phyloP scores from a whole-genome alignment of 1,140 invertebrate genomes.

The Drosophila sturtevanti region DNA sequence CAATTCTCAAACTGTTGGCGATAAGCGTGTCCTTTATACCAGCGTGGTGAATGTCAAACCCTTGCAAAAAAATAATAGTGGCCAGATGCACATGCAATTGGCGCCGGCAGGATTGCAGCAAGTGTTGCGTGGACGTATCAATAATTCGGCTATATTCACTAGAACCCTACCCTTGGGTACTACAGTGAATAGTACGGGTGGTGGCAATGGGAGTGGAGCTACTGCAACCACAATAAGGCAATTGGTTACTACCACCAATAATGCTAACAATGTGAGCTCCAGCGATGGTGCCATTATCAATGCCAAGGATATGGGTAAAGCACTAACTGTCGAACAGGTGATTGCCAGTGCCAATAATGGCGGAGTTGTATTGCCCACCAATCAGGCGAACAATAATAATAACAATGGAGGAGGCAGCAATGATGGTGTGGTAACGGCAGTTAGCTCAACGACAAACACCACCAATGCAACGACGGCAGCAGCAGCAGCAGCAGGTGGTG shows the following conservation, averaged over 20 bases:
- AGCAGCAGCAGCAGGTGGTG: conserved; percentile 17
- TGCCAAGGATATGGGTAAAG: conserved; percentile 63
- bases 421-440: conserved; percentile 19
- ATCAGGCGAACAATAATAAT: conserved; percentile 60
- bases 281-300: conserved; percentile 32
- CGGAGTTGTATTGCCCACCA: conserved; percentile 62
- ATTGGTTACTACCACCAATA: conserved; percentile 57
- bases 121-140: conserved; percentile 70
- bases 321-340: conserved; percentile 71
- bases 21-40: conserved; percentile 78
- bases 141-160: conserved; percentile 76
- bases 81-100: conserved; percentile 79
- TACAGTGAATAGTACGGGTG: conserved; percentile 62
- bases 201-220: conserved; percentile 16
- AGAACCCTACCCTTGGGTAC: conserved; percentile 70
- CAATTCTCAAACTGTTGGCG: conserved; percentile 40
- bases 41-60: conserved; percentile 78
- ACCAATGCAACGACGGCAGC: conserved; percentile 15
- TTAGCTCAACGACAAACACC: conserved; percentile 22
- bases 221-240: conserved; percentile 60
- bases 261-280: conserved; percentile 43
- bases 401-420: conserved; percentile 40
- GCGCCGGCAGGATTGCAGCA: conserved; percentile 67
- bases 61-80: conserved; percentile 78
- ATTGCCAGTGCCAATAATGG: conserved; percentile 70